Evolutionary conservation across 1,140 invertebrate species (phyloP), one percentile per base, ranked within the genome.

Genomic region (Eriosoma lanigerum): DNA sequence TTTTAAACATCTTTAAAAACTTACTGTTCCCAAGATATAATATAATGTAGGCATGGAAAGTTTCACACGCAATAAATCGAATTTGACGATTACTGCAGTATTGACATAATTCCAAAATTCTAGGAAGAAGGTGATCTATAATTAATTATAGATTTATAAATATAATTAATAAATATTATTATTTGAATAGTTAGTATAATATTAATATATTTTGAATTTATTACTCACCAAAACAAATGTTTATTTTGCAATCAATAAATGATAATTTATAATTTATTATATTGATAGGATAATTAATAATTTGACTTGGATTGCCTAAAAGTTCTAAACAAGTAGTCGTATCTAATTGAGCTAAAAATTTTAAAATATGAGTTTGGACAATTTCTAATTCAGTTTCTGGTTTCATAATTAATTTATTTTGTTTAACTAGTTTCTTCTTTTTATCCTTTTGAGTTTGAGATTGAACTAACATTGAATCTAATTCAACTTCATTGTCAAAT

Each of bases 221-320:
- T 68, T 24, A 68, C 64, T 68, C 6, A 68, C 64, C 64, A 68
- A 68, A 68, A 68, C n/a, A 68, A 68, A 68, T 68, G 21, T 68
- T 46, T 68, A 68, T 68, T 68, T 68, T 68, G 15, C 32, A 46
- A 68, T 68, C 64, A 48, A 17, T 68, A 24, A 68, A 68, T 46
- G 64, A 46, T 17, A 68, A 48, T 24, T 68, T 46, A 44, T 68
- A 68, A 15, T 68, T 68, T 44, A 68, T 68, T 21, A 48, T 24
- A 46, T 68, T 17, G 12, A 15, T 19, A 15, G 64, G 64, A 46
- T 46, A 68, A 8, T 5, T 24, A 13, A 6, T 48, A 44, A 24
- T 24, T 44, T 46, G n/a, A 21, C 46, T 24, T 15, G 64, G 44
- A 1, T 68, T 24, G 21, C 15, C 64, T 21, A 68, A 13, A 46